These are phyloP conservation scores for Acrobasis suavella DNA, from an alignment of 2,888 invertebrate species.

Conservation along the genomic window DNA sequence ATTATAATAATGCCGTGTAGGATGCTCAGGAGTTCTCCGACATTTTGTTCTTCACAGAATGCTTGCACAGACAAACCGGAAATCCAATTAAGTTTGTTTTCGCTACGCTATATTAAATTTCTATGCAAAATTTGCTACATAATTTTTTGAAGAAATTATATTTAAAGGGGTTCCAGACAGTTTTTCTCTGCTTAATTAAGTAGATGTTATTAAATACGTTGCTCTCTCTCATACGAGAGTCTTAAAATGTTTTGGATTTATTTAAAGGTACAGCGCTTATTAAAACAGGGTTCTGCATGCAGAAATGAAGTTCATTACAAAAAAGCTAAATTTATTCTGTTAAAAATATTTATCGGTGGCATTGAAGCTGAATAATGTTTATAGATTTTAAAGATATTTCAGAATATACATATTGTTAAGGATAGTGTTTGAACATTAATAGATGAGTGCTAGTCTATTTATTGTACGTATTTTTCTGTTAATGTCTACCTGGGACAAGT, in stretches of 20 bases:
- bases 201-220: slow-evolving; percentile 13
- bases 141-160: slow-evolving; percentile 54
- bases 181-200: slow-evolving; percentile 11
- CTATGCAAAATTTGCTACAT: slow-evolving; percentile 70
- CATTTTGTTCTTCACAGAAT: slow-evolving; percentile 14
- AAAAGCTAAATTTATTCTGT: too few relatives aligned
- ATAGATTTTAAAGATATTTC: too few relatives aligned
- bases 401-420: too few relatives aligned
- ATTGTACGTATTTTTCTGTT: too few relatives aligned
- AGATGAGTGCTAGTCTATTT: too few relatives aligned
- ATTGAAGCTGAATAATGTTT: too few relatives aligned
- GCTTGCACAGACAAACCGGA: slow-evolving; percentile 52
- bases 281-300: neutral
- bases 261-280: slow-evolving; percentile 2
- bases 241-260: slow-evolving; percentile 1
- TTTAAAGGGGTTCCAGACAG: slow-evolving; percentile 24
- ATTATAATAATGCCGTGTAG: neutral
- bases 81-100: slow-evolving; percentile 69
- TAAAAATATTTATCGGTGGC: too few relatives aligned
- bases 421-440: too few relatives aligned
- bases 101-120: slow-evolving; percentile 67
- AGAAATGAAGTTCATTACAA: too few relatives aligned
- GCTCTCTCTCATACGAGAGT: slow-evolving; percentile 10
- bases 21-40: slow-evolving; percentile 11
- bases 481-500: too few relatives aligned